These are phyloP conservation scores for Sarcophaga rosellei DNA, from an alignment of 2,888 invertebrate species.

Conservation along the genomic window DNA sequence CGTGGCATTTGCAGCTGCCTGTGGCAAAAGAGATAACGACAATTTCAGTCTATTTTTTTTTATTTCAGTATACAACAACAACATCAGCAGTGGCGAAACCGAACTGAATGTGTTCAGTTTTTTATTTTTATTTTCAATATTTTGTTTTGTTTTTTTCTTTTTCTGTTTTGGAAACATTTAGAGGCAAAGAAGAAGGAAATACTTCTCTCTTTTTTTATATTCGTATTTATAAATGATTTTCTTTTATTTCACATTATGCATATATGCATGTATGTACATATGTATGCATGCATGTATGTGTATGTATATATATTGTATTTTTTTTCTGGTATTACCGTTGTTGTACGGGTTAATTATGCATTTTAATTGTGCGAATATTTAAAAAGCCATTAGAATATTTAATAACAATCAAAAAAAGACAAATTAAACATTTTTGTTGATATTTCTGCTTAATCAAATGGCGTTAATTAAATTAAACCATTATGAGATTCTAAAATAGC, in stretches of 20 bases:
- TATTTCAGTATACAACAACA: constrained; percentile 28
- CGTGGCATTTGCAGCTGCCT: constrained; percentile 79
- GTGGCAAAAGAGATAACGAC: constrained; percentile 80
- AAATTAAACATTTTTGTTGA: not conserved
- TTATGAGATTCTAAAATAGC: not conserved
- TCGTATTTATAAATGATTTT: not conserved
- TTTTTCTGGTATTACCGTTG: not conserved
- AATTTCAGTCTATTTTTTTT: constrained; percentile 55
- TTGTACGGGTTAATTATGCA: constrained; percentile 38
- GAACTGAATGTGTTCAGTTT: constrained; percentile 19
- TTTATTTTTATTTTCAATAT: not conserved
- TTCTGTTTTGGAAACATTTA: constrained; percentile 12
- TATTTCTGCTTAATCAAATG: not conserved
- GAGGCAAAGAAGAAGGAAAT: constrained; percentile 47
- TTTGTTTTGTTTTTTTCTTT: not conserved
- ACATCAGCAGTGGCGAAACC: constrained; percentile 24
- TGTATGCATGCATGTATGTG: too few species aligned
- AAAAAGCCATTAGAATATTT: constrained; percentile 58
- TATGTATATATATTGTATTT: too few species aligned
- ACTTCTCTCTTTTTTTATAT: not conserved
- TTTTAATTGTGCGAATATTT: constrained; percentile 51
- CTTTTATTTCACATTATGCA: too few species aligned
- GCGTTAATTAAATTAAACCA: constrained; percentile 8
- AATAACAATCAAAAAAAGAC: constrained; percentile 7
- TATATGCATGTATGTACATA: too few species aligned